A percentile compares a stretch with the other conserved stretches of the same genome.
Conservation (phyloP, 2,888 invertebrate species). For the Thereva unica region DNA sequence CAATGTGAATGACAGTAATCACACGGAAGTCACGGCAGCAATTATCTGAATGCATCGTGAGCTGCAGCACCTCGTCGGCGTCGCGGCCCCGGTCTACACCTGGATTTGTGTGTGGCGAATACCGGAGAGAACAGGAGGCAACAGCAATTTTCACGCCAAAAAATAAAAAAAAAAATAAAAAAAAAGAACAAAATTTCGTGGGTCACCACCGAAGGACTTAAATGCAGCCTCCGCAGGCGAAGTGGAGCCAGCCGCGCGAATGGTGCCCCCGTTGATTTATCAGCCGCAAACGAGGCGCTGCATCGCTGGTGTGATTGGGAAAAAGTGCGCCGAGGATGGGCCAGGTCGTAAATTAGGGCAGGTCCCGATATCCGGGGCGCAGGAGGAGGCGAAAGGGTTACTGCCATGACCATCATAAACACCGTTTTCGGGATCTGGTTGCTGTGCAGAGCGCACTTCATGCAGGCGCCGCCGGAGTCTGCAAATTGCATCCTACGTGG, state of each 20-base stretch:
- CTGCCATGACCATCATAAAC: no score
- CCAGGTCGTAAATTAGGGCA: slow-evolving; percentile 19
- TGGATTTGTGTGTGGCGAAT: not conserved
- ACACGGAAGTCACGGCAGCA: slow-evolving; percentile 26
- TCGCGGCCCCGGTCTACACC: not conserved
- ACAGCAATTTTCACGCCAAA: slow-evolving; percentile 4
- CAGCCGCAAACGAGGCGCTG: slow-evolving; percentile 32
- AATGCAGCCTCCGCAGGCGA: slow-evolving; percentile 2
- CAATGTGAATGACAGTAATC: slow-evolving; percentile 31
- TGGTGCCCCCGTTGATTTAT: slow-evolving; percentile 23
- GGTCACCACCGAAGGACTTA: not conserved
- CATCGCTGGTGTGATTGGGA: slow-evolving; percentile 27
- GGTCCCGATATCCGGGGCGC: slow-evolving; percentile 18
- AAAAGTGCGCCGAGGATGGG: slow-evolving; percentile 22
- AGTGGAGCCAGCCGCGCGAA: no score
- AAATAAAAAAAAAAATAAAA: no score
- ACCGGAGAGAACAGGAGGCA: slow-evolving; percentile 6
- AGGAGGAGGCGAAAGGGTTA: no score
- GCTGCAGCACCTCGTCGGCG: not conserved
- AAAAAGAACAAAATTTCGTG: slow-evolving; percentile 5
- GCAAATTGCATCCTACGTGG: no score
- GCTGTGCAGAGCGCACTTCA: no score
- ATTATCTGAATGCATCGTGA: slow-evolving; percentile 25
- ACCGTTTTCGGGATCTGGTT: no score
- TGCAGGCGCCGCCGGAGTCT: no score